phyloP scores from a whole-genome alignment of 2,888 invertebrate species.

The Eristalis arbustorum region DNA sequence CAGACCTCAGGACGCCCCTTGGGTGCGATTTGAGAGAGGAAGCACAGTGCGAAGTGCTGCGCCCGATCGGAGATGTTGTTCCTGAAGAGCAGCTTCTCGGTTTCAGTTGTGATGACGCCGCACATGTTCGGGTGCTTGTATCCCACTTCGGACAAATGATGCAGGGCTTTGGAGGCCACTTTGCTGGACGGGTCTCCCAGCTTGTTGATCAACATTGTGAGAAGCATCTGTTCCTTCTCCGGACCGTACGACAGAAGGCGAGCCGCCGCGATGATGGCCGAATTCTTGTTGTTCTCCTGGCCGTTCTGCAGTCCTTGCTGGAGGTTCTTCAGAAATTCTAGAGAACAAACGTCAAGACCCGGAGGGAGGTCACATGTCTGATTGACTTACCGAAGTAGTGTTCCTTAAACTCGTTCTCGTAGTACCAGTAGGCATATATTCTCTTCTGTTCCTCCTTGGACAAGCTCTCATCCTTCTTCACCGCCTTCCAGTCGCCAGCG shows the following conservation, averaged over 20 bases:
- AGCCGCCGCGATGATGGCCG: constrained; percentile 76
- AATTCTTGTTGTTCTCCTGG: constrained; percentile 78
- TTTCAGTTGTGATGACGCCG: constrained; percentile 90
- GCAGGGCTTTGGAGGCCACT: constrained; percentile 93
- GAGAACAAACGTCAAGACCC: not conserved
- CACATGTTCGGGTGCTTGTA: constrained; percentile 96
- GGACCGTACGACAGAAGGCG: constrained; percentile 77
- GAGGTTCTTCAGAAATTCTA: constrained; percentile 78
- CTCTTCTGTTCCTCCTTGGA: constrained; percentile 84
- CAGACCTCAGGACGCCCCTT: constrained; percentile 90
- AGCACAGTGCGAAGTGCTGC: constrained; percentile 96
- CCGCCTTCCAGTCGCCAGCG: constrained; percentile 78
- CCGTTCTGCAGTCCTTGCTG: constrained; percentile 78
- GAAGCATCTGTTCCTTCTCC: constrained; percentile 82
- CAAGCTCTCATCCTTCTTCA: constrained; percentile 75
- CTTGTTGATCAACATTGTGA: constrained; percentile 94
- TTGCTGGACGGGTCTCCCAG: constrained; percentile 92
- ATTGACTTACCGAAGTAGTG: constrained; percentile 83
- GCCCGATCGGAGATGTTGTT: constrained; percentile 91
- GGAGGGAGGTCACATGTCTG: not conserved
- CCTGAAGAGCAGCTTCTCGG: constrained; percentile 94
- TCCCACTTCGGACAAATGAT: constrained; percentile 90
- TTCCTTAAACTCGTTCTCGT: constrained; percentile 92
- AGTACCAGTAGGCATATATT: constrained; percentile 90
- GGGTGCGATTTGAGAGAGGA: constrained; percentile 90